Evolutionary conservation across 2,888 invertebrate genomes (phyloP).

Genomic region (Cephus spinipes): DNA sequence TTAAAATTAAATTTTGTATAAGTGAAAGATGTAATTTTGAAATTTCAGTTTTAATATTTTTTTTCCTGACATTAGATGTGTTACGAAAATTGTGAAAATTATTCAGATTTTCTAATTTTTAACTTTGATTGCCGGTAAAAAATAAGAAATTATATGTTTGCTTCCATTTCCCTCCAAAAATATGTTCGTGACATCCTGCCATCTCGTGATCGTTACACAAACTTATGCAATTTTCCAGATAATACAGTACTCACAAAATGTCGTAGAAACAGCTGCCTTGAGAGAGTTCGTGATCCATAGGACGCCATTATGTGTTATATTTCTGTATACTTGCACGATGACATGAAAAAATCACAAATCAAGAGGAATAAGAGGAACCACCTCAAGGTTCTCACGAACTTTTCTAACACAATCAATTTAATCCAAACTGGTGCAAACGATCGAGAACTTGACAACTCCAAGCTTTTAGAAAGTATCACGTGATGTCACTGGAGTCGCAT

Average conservation of each 20-base stretch:
- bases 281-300: neutral
- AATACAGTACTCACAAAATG: neutral
- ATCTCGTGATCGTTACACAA: neutral
- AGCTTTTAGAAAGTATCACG: slow-evolving; percentile 9
- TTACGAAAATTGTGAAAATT: neutral
- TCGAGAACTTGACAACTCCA: slow-evolving; percentile 5
- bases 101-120: neutral
- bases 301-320: neutral
- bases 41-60: neutral
- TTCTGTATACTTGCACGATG: neutral
- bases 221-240: neutral
- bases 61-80: neutral
- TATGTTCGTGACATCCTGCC: neutral
- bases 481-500: slow-evolving; percentile 42
- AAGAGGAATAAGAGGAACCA: neutral
- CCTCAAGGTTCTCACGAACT: neutral
- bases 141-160: neutral
- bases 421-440: neutral
- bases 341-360: neutral
- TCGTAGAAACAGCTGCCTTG: neutral
- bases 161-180: neutral
- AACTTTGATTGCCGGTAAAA: neutral
- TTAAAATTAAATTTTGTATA: neutral
- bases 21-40: neutral
- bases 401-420: neutral